Evolutionary conservation across 2,797 vertebrate species (phyloP), one percentile per base, ranked within the genome.

Genomic region (Coracias cyanogaster): DNA sequence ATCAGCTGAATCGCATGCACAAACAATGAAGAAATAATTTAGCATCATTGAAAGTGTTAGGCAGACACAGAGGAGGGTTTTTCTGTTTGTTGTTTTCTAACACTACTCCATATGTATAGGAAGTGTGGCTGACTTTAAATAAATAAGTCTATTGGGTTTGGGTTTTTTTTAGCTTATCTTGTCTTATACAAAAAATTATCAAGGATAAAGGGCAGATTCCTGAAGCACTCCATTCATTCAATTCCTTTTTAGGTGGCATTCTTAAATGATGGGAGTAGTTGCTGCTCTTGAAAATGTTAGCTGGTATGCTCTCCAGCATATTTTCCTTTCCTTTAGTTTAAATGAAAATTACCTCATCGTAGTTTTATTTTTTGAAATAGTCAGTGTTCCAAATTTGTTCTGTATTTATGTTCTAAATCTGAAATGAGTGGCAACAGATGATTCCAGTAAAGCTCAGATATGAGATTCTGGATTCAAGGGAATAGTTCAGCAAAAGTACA

Each of bases 401-500:
- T 2, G 3, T 45, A 91, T 82, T 94, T 86, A 37, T 33, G n/a
- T 16, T 77, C n/a, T 60, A 80, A 92, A 82, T 72, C 46, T 73
- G 70, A 73, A 85, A 67, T 29, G 17, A 5, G 0, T 39, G 31
- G 58, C 62, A 83, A 80, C 46, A 86, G 77, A 82, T 55, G 48
- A 94, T 78, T 90, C 65, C 69, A 77, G 80, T 78, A 61, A 77
- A 88, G 39, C 45, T 90, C 77, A 85, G 52, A 69, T 89, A 90
- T 41, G 62, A 73, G 58, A 82, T 79, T 95, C 51, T 51, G 64
- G 60, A 82, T 84, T 82, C 81, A 73, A 71, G 67, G 58, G 77
- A 90, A 80, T 85, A 84, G 78, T 77, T 93, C 65, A 77, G 60
- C 45, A 52, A 37, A 80, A 77, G 70, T 70, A 86, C 73, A 86